Evolutionary conservation across 1,140 invertebrate genomes (phyloP).

Genomic region (Fopius arisanus): DNA sequence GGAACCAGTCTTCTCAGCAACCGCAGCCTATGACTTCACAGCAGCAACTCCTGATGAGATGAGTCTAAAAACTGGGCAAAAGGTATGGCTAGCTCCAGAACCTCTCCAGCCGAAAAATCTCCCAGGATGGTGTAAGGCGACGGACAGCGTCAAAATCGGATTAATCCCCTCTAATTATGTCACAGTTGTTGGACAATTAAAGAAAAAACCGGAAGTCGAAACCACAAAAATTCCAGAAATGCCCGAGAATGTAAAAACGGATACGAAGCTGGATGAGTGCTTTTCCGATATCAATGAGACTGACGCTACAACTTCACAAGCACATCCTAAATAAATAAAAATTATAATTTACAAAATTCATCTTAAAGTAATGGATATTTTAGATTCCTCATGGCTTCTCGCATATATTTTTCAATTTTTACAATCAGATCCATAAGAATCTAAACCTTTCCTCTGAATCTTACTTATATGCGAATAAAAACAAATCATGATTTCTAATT

Average conservation of each 20-base stretch:
- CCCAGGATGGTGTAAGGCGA: conserved; percentile 79
- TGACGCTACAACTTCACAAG: background rate
- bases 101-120: conserved; percentile 77
- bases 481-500: too few species aligned
- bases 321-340: background rate
- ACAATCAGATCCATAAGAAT: too few species aligned
- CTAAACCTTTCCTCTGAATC: too few species aligned
- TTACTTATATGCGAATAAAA: too few species aligned
- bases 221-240: background rate
- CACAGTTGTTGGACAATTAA: conserved; percentile 51
- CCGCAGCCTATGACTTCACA: conserved; percentile 80
- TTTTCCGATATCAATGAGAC: background rate
- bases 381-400: too few species aligned
- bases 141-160: conserved; percentile 75
- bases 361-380: too few species aligned
- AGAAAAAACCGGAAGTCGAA: conserved; percentile 48
- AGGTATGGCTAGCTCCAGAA: conserved; percentile 82
- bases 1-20: conserved; percentile 74
- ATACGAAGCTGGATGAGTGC: background rate
- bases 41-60: conserved; percentile 79
- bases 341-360: background rate
- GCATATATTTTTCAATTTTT: too few species aligned
- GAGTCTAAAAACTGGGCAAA: conserved; percentile 78
- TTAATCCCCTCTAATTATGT: conserved; percentile 86
- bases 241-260: background rate